phyloP scores from a whole-genome alignment of 1,140 invertebrate genomes.

The Tetramorium alpestre region DNA sequence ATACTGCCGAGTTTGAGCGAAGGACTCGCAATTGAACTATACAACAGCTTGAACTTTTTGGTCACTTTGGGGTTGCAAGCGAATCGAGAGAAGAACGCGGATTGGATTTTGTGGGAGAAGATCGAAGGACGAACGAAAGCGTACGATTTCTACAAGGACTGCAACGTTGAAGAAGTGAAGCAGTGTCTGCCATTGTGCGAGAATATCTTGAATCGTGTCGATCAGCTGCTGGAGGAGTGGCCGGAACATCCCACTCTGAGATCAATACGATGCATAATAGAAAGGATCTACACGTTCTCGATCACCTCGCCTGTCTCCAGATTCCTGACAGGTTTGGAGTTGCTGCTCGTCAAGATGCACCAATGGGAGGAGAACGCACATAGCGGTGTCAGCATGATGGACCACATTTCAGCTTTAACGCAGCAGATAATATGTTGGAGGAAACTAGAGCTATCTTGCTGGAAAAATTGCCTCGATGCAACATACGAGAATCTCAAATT shows the following conservation, averaged over 20 bases:
- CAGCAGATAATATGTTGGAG: conserved; percentile 96
- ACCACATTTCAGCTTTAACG: conserved; percentile 90
- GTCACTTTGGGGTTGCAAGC: conserved; percentile 65
- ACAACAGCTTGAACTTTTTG: conserved; percentile 86
- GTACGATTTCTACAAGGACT: conserved; percentile 95
- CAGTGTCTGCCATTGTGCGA: conserved; percentile 90
- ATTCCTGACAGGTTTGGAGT: conserved; percentile 96
- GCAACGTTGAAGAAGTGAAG: conserved; percentile 92
- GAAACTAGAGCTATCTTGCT: conserved; percentile 94
- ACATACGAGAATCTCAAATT: conserved; percentile 88
- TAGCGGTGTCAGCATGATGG: conserved; percentile 92
- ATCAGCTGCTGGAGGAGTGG: conserved; percentile 93
- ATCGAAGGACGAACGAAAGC: conserved; percentile 63
- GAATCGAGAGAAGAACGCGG: conserved; percentile 1
- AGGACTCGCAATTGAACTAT: conserved; percentile 85
- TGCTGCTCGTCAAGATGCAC: conserved; percentile 93
- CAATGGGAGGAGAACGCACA: conserved; percentile 98
- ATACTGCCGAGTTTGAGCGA: conserved; percentile 85
- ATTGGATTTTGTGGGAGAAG: neutral
- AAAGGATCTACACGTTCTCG: conserved; percentile 92
- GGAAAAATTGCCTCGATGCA: conserved; percentile 92
- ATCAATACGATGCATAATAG: conserved; percentile 90
- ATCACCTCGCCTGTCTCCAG: conserved; percentile 93
- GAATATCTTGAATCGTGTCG: conserved; percentile 87
- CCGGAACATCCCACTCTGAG: conserved; percentile 95